Base-by-base conservation (phyloP, 2,113 vertebrate genomes). In the Triplophysa rosa region DNA sequence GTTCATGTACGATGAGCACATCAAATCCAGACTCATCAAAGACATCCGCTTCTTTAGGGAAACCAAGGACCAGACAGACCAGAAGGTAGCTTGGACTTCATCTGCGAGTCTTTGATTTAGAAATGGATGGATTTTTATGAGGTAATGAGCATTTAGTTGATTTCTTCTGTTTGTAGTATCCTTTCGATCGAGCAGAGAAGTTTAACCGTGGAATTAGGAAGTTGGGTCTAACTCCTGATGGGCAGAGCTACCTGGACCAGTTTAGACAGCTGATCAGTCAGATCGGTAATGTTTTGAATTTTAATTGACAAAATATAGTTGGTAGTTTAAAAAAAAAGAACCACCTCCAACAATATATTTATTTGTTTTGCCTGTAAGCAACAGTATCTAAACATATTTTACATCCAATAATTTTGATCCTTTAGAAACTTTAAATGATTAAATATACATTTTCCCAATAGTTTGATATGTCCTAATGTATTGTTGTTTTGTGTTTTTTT, bases 1-100 rank as follows among this genome's bases (percentile, higher is more conserved):
- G 80, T 99, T 99, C 83, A 99, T 99, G 98, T 99, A 99, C 63
- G 98, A 99, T 70, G 98, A 99, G 80, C 98, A 99, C 91, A 99
- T 99, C 89, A 99, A 99, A 89, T 99, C 97, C 84, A 93, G 98
- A 77, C 92, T 99, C 86, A 99, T 99, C 89, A 99, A 99, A 88
- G 98, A 99, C 88, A 99, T 99, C 81, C 93, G 98, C 45, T 98
- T 98, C 94, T 99, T 99, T 89, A 94, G 96, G 84, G 97, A 99
- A 91, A 95, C 96, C n/a, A 99, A 99, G 84, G 98, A 99, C 87
- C 95, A 99, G 90, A 96, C 95, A 66, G 97, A 99, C 90, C 98
- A 99, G 82, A 99, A 99, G 95, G 98, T 98, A 45, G 26, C 7
- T 29, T 37, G 33, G n/a, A 24, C 37, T 54, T 24, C 10, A 12